phyloP scores from a whole-genome alignment of 2,113 vertebrate species.

The Eudorcas thomsonii region DNA sequence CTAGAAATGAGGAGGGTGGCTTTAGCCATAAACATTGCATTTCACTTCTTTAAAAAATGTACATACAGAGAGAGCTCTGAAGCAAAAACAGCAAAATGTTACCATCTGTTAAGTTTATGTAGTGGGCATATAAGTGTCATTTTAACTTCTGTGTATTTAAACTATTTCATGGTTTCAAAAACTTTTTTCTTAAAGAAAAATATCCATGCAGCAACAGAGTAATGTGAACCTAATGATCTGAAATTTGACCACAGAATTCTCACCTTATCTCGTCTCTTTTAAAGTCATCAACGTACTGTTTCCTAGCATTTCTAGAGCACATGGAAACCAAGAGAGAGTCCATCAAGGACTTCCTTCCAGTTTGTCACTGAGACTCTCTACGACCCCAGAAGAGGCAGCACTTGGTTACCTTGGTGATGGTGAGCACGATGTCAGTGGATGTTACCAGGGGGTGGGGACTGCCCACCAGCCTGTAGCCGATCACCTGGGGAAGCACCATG shows the following conservation, averaged over 20 bases:
- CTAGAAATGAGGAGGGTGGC: background rate
- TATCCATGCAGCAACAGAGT: background rate
- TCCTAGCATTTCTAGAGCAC: background rate
- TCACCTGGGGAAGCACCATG: constrained; percentile 97
- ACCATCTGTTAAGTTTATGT: background rate
- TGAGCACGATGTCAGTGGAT: constrained; percentile 98
- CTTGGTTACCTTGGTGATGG: constrained; percentile 92
- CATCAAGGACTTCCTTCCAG: background rate
- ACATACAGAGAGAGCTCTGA: background rate
- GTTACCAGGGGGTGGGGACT: constrained; percentile 89
- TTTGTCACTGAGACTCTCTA: background rate
- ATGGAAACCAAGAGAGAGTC: background rate
- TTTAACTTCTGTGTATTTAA: background rate
- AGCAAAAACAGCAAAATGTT: background rate
- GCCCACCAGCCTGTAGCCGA: constrained; percentile 92
- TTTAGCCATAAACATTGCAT: background rate
- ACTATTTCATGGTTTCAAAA: constrained; percentile 1
- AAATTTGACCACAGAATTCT: background rate
- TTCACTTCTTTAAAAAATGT: constrained; percentile 26
- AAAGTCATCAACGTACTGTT: background rate
- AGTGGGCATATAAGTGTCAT: background rate
- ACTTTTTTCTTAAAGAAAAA: background rate
- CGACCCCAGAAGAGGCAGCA: background rate
- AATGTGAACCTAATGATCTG: background rate
- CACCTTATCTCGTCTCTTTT: background rate